Base-by-base conservation (phyloP, 2,113 vertebrate species). In the Argyrosomus japonicus region DNA sequence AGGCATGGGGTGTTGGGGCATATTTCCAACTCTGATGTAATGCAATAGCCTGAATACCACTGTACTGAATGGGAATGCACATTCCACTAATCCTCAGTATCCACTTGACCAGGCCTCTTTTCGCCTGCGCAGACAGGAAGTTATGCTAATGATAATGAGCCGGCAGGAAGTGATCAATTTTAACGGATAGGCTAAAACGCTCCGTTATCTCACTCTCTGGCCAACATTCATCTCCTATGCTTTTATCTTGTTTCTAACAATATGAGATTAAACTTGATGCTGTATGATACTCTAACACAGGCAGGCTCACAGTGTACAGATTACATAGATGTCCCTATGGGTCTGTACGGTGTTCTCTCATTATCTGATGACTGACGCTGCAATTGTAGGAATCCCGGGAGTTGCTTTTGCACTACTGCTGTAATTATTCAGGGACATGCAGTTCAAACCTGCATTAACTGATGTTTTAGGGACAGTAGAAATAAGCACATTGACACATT, bases 1-100 rank as follows among this genome's bases (percentile, higher is more conserved):
- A 82, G 63, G 65, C 56, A 51, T 58, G 57, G 74, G 65, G 76
- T 40, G 62, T 14, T 5, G 63, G 21, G 90, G 85, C 77, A 69
- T 5, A 11, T 72, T 77, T 92, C 89, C 89, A 88, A 68, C 68
- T 75, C 83, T 91, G 91, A 92, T 87, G 89, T 86, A 83, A 91
- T 86, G 86, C 73, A 83, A 89, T 84, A 84, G 73, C 72, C 72
- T 68, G 63, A 90, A 89, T 83, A 75, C 77, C 83, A 77, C 21
- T 45, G 84, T 13, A 43, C 70, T 70, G 54, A 86, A 88, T 75
- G 75, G 76, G 82, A 92, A 86, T n/a, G 70, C 6, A 13, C 72
- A 75, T 64, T 62, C 65, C 8, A 73, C 62, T 88, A 76, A 91
- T 85, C 82, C 74, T 32, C 84, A 51, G 65, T 19, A 57, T 84